Evolutionary conservation across 2,113 vertebrate species (phyloP), one percentile per base, ranked within the genome.

Genomic region (Catagonus wagneri): DNA sequence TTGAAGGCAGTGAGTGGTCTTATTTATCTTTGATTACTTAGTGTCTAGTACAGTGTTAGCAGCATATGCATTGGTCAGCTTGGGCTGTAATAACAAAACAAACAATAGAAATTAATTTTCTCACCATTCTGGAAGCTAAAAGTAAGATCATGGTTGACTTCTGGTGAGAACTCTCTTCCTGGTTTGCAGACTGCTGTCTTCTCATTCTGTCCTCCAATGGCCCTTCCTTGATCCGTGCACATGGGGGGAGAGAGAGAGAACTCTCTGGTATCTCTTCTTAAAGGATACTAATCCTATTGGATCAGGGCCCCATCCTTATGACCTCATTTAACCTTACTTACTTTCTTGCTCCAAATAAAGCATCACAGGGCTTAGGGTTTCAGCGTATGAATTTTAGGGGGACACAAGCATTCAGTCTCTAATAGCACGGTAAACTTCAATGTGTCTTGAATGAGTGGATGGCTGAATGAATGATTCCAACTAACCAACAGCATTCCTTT

Each of bases 261-360:
- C 60, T 79, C 60, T 75, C 65, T 69, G 39, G 7, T 61, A 39
- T 52, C 32, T 66, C 71, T 72, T 44, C 34, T 54, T 39, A 44
- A 66, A 80, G 36, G 29, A 50, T 17, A 65, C 79, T 44, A 63
- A 76, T 76, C 56, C 23, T 60, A 9, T 61, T 23, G 29, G 36
- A 50, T 71, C 7, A 50, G 16, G 58, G 32, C 1, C 20, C 36
- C 34, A 17, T 39, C 76, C 56, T 81, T 76, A 63, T 71, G 34
- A 90, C 29, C 92, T 94, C 60, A 88, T 58, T 74, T 84, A 90
- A 71, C 25, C n/a, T 65, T 89, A 72, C 36, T 86, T 69, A 83
- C 34, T 66, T 78, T 12, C 68, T 58, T 58, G 27, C 8, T 93
- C 54, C 22, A 80, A 88, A 60, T 27, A 93, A 5, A 80, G 52